Evolutionary conservation across 1,140 invertebrate genomes (phyloP), one percentile per base, ranked within the genome.

Genomic region (Dinothrombium tinctorium): DNA sequence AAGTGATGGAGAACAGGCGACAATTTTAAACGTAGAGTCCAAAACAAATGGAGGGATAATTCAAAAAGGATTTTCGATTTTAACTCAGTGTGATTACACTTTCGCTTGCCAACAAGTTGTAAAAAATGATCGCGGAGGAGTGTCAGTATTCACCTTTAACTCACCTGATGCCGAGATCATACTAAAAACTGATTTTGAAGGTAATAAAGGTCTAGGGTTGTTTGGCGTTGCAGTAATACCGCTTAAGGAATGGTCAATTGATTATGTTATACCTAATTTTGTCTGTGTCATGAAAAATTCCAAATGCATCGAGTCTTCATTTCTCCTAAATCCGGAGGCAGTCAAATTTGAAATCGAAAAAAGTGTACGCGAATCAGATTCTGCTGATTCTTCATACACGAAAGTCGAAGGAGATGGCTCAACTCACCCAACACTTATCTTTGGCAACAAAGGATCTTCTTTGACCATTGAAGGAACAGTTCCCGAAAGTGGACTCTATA

Each of bases 81-180:
- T n/a, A n/a, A n/a, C n/a, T n/a, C n/a, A 76, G 0, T 87, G 80
- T 49, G 68, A 67, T 24, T 86, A 76, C 51, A 79, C 76, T 2
- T 71, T 72, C 19, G 56, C 77, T 2, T 96, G 92, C 55, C 67
- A 86, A 31, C 83, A 92, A 57, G 74, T 79, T 2, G 67, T 89
- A 3, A 73, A 73, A 0, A 74, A 83, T 48, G 62, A 67, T n/a
- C n/a, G n/a, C n/a, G n/a, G n/a, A n/a, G n/a, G n/a, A n/a, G n/a
- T n/a, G n/a, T n/a, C n/a, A n/a, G n/a, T n/a, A n/a, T n/a, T n/a
- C n/a, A n/a, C n/a, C n/a, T n/a, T n/a, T n/a, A n/a, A n/a, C n/a
- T n/a, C n/a, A n/a, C n/a, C n/a, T n/a, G n/a, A n/a, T n/a, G n/a
- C n/a, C n/a, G n/a, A n/a, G n/a, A n/a, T n/a, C n/a, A n/a, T n/a